Conservation (phyloP, 2,113 vertebrate genomes). For the Cairina moschata region DNA sequence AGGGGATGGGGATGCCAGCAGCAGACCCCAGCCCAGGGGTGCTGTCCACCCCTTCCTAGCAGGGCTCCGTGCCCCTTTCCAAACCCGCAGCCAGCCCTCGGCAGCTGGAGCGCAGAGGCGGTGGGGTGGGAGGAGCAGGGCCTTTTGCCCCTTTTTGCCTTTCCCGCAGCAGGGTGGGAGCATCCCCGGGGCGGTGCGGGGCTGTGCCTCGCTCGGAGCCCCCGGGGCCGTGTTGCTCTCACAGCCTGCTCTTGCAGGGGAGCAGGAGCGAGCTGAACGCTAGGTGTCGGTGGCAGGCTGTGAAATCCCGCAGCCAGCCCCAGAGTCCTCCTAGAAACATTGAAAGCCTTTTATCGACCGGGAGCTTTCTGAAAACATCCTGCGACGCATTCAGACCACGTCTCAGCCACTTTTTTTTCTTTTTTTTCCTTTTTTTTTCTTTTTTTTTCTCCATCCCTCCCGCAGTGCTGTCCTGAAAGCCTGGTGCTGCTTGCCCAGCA, state of each 20-base stretch:
- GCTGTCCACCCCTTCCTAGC: not conserved
- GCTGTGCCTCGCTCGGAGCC: not conserved
- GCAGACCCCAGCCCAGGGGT: not conserved
- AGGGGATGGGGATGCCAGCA: not conserved
- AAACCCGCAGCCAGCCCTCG: not conserved
- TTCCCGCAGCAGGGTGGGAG: accelerated
- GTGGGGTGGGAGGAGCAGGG: not conserved
- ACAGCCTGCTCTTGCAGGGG: not conserved
- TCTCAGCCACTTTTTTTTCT: not conserved
- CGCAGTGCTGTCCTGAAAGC: not conserved
- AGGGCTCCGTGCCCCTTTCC: not conserved
- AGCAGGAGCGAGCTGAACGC: not conserved
- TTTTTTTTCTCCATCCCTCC: not conserved
- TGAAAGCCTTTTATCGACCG: not conserved
- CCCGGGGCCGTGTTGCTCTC: accelerated
- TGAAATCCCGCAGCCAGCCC: not conserved
- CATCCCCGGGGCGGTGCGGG: no score
- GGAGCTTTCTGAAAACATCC: not conserved
- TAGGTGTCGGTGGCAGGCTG: not conserved
- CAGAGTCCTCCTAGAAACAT: not conserved
- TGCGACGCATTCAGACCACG: not conserved
- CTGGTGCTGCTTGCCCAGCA: not conserved
- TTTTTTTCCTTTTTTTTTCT: not conserved
- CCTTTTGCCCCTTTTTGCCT: not conserved
- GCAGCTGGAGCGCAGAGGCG: not conserved